phyloP scores from a whole-genome alignment of 2,888 invertebrate species.

The Himalopsyche japonica region DNA sequence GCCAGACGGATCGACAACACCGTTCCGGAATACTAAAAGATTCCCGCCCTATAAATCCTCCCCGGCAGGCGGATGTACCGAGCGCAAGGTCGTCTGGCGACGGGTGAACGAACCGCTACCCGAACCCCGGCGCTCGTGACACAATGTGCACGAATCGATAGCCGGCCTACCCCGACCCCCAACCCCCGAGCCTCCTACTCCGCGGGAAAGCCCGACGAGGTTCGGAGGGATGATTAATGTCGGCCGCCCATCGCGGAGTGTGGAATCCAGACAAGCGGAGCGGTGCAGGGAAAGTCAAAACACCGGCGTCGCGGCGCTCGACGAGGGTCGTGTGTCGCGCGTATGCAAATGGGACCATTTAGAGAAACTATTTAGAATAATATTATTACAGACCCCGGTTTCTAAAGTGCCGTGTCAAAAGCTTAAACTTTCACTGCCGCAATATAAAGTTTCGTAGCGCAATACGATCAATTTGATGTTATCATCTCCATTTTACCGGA shows the following conservation, averaged over 20 bases:
- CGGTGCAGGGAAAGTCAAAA: slow-evolving; percentile 1
- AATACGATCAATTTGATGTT: neutral
- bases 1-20: slow-evolving; percentile 22
- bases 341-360: neutral
- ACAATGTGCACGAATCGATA: slow-evolving; percentile 51
- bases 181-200: neutral
- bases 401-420: neutral
- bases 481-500: neutral
- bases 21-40: slow-evolving; percentile 28
- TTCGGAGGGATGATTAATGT: slow-evolving; percentile 36
- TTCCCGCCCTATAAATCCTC: neutral
- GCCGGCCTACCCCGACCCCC: slow-evolving; percentile 35
- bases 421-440: neutral
- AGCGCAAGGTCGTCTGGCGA: slow-evolving; percentile 40
- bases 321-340: neutral
- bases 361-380: neutral
- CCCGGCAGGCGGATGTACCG: neutral
- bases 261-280: slow-evolving; percentile 2
- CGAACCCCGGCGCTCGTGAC: slow-evolving; percentile 46
- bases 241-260: neutral
- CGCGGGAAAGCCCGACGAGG: slow-evolving; percentile 19
- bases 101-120: slow-evolving; percentile 24
- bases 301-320: neutral
- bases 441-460: neutral
- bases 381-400: neutral